Percentiles rank a stretch among this genome's conserved stretches.
These are phyloP conservation scores for Heliconius sara DNA, from an alignment of 2,888 invertebrate species.

Conservation along the genomic window DNA sequence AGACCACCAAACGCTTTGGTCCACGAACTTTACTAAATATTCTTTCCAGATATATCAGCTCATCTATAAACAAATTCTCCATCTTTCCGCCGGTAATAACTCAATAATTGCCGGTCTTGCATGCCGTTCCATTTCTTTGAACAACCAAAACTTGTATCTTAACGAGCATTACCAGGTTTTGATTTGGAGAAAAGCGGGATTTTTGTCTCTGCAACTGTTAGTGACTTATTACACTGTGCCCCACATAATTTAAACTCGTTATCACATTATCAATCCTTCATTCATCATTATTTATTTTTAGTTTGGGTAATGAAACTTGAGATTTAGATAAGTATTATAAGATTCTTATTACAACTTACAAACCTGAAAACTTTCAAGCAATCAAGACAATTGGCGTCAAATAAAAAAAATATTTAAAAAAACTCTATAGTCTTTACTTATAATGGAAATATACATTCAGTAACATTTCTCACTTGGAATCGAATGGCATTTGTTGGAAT, in stretches of 20 bases:
- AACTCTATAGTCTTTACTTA: background rate
- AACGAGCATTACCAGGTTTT: no score
- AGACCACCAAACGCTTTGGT: background rate
- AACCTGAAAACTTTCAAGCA: no score
- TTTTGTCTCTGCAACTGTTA: no score
- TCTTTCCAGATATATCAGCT: background rate
- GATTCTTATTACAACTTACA: no score
- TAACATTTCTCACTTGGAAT: background rate
- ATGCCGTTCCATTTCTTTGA: no score
- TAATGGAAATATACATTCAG: slow-evolving; percentile 12
- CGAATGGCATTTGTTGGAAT: slow-evolving; percentile 19
- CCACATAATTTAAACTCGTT: background rate
- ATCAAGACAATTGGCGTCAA: no score
- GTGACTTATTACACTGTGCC: no score
- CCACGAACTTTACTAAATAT: background rate
- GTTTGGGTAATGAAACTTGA: background rate
- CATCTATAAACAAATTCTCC: background rate
- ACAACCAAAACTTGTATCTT: no score
- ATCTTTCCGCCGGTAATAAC: background rate
- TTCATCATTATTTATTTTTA: background rate
- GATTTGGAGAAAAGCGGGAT: no score
- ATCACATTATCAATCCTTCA: background rate
- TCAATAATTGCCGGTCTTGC: no score
- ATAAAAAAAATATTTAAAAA: background rate
- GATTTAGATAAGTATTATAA: background rate